Evolutionary conservation across 2,797 vertebrate species (phyloP).

Genomic region (Diceros bicornis): DNA sequence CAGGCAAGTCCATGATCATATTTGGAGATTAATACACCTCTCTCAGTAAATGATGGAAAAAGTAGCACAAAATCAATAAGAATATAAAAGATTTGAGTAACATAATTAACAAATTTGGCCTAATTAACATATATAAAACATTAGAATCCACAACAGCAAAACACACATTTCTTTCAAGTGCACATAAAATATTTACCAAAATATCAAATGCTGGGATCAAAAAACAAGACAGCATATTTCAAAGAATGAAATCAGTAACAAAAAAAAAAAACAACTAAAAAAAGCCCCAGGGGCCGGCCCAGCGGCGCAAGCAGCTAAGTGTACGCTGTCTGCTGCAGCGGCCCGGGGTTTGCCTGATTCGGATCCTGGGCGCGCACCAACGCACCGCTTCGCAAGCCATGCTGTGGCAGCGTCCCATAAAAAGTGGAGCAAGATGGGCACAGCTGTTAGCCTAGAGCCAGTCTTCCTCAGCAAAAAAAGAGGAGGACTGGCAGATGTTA

Average conservation of each 20-base stretch:
- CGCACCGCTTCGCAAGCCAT: no score
- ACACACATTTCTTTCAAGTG: neutral
- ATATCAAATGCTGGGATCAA: neutral
- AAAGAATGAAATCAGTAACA: slow-evolving; percentile 23
- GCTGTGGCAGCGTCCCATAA: no score
- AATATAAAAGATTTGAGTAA: neutral
- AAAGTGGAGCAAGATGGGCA: no score
- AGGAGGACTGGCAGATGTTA: no score
- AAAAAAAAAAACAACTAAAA: neutral
- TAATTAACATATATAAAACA: neutral
- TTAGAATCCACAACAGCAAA: neutral
- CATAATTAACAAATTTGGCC: neutral
- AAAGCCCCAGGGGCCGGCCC: no score
- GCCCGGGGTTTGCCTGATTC: no score
- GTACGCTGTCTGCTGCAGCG: no score
- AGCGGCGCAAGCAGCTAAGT: no score
- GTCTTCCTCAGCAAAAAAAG: no score
- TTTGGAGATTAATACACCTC: neutral
- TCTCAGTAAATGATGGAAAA: neutral
- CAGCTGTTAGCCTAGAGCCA: no score
- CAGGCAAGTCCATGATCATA: neutral
- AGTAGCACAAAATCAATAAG: neutral
- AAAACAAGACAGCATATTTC: neutral
- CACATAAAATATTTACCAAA: neutral
- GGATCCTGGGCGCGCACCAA: no score